Evolutionary conservation across 2,113 vertebrate genomes (phyloP).

Genomic region (Anhinga rufa): DNA sequence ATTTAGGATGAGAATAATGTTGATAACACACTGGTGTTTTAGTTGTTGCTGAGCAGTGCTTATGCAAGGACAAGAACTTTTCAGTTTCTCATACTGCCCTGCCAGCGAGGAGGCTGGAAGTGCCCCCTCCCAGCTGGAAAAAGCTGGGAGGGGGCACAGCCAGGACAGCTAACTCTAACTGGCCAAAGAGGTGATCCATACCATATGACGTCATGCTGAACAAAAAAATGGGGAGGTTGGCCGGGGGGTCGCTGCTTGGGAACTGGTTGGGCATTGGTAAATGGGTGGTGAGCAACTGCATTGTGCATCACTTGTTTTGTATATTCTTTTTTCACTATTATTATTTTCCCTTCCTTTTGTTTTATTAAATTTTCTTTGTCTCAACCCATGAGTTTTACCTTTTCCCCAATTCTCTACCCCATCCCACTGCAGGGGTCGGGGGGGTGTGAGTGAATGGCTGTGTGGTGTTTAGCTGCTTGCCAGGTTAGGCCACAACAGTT

Average conservation of each 20-base stretch:
- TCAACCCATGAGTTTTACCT: neutral
- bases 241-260: no score
- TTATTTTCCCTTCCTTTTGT: neutral
- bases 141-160: neutral
- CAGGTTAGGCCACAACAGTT: neutral
- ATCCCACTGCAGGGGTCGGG: neutral
- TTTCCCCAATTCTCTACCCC: neutral
- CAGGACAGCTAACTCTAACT: neutral
- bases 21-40: neutral
- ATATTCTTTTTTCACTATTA: no score
- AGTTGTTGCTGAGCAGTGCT: neutral
- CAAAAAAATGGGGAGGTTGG: no score
- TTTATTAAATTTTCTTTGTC: neutral
- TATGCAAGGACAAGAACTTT: neutral
- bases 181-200: neutral
- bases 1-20: neutral
- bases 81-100: neutral
- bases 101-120: neutral
- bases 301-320: no score
- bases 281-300: no score
- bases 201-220: neutral
- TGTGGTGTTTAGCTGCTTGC: neutral
- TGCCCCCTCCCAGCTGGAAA: no score
- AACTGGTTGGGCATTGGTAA: no score
- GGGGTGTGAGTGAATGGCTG: neutral